Percentiles rank a stretch among this genome's conserved stretches.
phyloP scores from a whole-genome alignment of 2,888 invertebrate species.

The Caradrina kadenii region DNA sequence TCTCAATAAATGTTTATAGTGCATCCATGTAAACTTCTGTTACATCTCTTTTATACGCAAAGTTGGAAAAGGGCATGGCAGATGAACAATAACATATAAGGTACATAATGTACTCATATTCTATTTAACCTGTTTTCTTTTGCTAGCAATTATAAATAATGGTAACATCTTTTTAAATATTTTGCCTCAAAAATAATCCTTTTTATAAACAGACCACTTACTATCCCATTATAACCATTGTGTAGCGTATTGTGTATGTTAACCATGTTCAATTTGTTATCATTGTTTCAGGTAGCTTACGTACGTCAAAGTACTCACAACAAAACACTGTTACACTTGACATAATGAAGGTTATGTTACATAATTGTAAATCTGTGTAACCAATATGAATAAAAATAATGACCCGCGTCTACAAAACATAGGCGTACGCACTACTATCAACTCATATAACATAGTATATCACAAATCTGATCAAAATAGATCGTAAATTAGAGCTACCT shows the following conservation, averaged over 20 bases:
- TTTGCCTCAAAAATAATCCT: not conserved
- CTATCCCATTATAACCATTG: not conserved
- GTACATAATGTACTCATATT: too few relatives aligned
- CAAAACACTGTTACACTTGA: conserved; percentile 75
- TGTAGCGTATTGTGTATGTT: not conserved
- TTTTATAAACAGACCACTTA: not conserved
- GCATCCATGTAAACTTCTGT: too few relatives aligned
- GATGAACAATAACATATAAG: too few relatives aligned
- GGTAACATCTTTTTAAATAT: conserved; percentile 5
- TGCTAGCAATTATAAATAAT: not conserved
- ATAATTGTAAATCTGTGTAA: conserved; percentile 74
- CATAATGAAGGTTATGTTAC: conserved; percentile 88
- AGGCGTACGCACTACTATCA: not conserved
- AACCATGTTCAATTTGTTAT: conserved; percentile 5
- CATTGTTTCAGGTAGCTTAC: conserved; percentile 25
- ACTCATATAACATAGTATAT: not conserved
- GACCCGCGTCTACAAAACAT: conserved; percentile 16
- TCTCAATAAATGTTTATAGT: too few relatives aligned
- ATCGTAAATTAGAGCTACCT: conserved; percentile 76
- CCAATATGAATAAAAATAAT: conserved; percentile 19
- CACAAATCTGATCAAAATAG: conserved; percentile 7
- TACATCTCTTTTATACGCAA: too few relatives aligned
- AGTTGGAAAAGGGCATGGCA: too few relatives aligned
- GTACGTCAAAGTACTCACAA: conserved; percentile 48
- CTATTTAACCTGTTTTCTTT: not conserved